phyloP scores from a whole-genome alignment of 2,888 invertebrate species.

The Margaritifera margaritifera region DNA sequence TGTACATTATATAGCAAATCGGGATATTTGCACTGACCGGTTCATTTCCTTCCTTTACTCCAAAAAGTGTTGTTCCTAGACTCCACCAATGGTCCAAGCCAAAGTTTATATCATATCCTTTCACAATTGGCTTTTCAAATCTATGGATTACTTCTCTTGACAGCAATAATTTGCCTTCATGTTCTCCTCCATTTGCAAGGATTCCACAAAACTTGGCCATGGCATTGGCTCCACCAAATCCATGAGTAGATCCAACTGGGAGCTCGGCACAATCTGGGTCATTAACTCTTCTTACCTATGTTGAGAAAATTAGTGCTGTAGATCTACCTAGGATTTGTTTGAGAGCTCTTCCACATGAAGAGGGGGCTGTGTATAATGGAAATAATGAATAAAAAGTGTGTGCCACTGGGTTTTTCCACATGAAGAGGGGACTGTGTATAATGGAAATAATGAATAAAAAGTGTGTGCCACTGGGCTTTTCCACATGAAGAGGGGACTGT shows the following conservation, averaged over 20 bases:
- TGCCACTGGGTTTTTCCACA: too few species aligned
- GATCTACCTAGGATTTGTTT: too few species aligned
- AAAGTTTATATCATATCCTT: conserved; percentile 50
- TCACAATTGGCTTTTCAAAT: conserved; percentile 49
- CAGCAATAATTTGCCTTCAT: conserved; percentile 39
- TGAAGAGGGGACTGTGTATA: too few species aligned
- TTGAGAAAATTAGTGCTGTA: neutral
- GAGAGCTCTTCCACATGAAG: too few species aligned
- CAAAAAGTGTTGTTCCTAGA: conserved; percentile 53
- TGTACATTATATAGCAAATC: neutral
- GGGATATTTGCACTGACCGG: conserved; percentile 33
- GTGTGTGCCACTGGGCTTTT: too few species aligned
- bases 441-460: too few species aligned
- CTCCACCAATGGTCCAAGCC: conserved; percentile 53
- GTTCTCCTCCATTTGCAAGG: conserved; percentile 54
- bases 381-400: too few species aligned
- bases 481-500: too few species aligned
- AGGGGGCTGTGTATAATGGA: too few species aligned
- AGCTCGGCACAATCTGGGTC: conserved; percentile 59
- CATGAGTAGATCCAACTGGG: conserved; percentile 53
- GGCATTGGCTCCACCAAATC: conserved; percentile 52
- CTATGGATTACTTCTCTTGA: conserved; percentile 38
- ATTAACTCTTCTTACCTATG: conserved; percentile 44
- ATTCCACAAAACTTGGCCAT: conserved; percentile 55
- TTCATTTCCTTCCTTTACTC: conserved; percentile 48